phyloP scores from a whole-genome alignment of 1,140 invertebrate genomes.

The Eciton burchellii region DNA sequence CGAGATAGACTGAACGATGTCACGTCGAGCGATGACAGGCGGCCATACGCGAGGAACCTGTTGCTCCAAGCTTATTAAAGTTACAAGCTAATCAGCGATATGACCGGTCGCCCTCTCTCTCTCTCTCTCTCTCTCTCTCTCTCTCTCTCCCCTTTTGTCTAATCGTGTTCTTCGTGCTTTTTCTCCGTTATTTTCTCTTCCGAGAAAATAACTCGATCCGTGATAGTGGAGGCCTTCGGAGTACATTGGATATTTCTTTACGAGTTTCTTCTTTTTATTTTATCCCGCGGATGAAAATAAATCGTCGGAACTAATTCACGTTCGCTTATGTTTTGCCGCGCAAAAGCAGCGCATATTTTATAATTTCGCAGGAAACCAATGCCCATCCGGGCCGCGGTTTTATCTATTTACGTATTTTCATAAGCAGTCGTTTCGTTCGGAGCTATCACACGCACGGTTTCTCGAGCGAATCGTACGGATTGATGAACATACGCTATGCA shows the following conservation, averaged over 20 bases:
- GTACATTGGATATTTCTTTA: background rate
- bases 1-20: background rate
- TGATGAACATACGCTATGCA: background rate
- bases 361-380: slow-evolving; percentile 57
- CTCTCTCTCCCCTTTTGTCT: background rate
- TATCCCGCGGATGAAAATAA: background rate
- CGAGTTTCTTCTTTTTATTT: background rate
- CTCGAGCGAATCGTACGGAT: background rate
- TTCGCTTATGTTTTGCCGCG: slow-evolving; percentile 11
- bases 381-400: slow-evolving; percentile 34
- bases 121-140: background rate
- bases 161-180: background rate
- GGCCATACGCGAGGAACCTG: slow-evolving; percentile 12
- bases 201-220: background rate
- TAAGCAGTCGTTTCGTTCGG: slow-evolving; percentile 44
- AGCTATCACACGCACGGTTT: background rate
- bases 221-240: background rate
- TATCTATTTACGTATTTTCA: slow-evolving; percentile 44
- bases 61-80: slow-evolving; percentile 27
- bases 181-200: background rate
- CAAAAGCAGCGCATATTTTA: slow-evolving; percentile 8
- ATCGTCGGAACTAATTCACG: background rate
- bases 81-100: slow-evolving; percentile 33
- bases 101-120: background rate
- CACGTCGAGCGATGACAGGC: slow-evolving; percentile 6